Evolutionary conservation across 1,140 invertebrate species (phyloP), one percentile per base, ranked within the genome.

Genomic region (Sweltsa coloradensis): DNA sequence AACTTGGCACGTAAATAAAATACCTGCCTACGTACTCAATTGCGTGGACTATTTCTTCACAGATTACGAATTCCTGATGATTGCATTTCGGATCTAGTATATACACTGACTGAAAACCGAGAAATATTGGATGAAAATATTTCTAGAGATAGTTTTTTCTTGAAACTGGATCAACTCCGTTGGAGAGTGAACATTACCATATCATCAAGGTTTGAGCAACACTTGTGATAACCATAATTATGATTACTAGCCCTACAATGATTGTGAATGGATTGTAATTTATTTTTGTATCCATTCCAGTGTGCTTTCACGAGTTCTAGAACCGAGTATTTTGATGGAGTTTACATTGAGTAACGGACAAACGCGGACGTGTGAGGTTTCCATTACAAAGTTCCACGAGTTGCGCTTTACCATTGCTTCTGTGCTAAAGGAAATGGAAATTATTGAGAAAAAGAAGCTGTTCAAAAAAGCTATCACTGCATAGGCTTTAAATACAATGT

Each of bases 241-340:
- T 37, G 5, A 19, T 34, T 18, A 5, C 14, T 5, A 29, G 27
- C 7, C 7, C 13, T 43, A 27, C 27, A 34, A 7, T 29, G 27
- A 7, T 43, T 21, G 16, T 14, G 18, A 34, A 45, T 41, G n/a
- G 31, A 11, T 6, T 34, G 11, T 49, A 19, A 31, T 39, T 22
- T 55, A 36, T 52, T 6, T 53, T n/a, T n/a, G n/a, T n/a, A n/a
- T n/a, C n/a, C n/a, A n/a, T 61, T 62, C 6, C 48, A 67, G 67
- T 48, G 49, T 54, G 23, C 50, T 65, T 16, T 63, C 60, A 16
- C 60, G 60, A 52, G 60, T 66, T 6, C 41, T 68, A 11, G 60
- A 69, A 49, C 65, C 66, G 31, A 56, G 53, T 40, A 59, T 69
- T 31, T 25, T 66, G 23, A 63, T 69, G 60, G 59, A 68, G 52